Conservation (phyloP, 2,888 invertebrate genomes). For the Metallyticus violacea region DNA sequence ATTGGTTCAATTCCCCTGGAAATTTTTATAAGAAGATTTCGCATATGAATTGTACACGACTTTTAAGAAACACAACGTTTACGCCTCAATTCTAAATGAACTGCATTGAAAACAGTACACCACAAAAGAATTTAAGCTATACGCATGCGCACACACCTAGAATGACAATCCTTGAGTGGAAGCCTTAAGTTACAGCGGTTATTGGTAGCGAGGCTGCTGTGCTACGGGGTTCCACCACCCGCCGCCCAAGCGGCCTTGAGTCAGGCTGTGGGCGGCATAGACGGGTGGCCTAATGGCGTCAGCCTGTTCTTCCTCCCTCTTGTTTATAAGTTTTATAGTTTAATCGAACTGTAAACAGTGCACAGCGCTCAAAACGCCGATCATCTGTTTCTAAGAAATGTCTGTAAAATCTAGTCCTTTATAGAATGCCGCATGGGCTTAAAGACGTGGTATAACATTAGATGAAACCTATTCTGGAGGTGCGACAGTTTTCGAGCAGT, state of each 20-base stretch:
- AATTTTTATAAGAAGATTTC: too few species aligned
- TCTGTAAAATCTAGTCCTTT: neutral
- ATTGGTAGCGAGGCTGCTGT: neutral
- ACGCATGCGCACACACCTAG: neutral
- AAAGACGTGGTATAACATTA: too few species aligned
- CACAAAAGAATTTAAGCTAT: too few species aligned
- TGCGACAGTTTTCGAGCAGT: too few species aligned
- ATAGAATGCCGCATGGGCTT: neutral
- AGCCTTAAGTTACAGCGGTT: neutral
- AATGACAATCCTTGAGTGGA: neutral
- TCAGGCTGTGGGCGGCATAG: neutral
- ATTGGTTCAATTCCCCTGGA: too few species aligned
- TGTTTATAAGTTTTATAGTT: neutral
- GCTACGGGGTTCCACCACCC: neutral
- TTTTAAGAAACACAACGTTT: too few species aligned
- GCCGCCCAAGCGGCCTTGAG: neutral
- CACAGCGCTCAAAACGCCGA: too few species aligned
- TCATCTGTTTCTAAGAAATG: neutral
- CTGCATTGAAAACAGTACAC: too few species aligned
- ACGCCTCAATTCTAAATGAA: too few species aligned
- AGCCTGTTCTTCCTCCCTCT: neutral
- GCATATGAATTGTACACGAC: too few species aligned
- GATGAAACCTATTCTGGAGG: too few species aligned
- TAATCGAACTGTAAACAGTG: neutral
- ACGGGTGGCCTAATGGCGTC: neutral